A percentile compares a stretch with the other conserved stretches of the same genome.
phyloP scores from a whole-genome alignment of 1,140 invertebrate genomes.

The Sycophila sp. region DNA sequence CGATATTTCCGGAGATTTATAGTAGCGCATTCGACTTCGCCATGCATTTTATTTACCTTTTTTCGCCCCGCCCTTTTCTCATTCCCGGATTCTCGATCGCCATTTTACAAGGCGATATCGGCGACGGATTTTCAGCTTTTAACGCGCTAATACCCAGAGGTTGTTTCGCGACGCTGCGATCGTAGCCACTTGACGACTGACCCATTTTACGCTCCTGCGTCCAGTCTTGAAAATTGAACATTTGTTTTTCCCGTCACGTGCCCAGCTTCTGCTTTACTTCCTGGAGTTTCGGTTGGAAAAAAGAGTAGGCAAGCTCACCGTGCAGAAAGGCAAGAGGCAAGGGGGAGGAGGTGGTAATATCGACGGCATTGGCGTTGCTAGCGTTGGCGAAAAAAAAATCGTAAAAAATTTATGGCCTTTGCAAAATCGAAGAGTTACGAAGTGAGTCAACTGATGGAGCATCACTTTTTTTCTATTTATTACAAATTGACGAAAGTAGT shows the following conservation, averaged over 20 bases:
- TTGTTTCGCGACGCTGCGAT: background rate
- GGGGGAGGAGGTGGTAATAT: too few relatives aligned
- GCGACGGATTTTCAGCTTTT: background rate
- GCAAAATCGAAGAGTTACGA: too few relatives aligned
- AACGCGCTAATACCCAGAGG: constrained; percentile 2
- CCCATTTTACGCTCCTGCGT: background rate
- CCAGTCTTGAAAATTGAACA: background rate
- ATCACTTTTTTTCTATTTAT: too few relatives aligned
- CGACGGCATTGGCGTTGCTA: too few relatives aligned
- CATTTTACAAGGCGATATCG: background rate
- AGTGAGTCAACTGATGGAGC: too few relatives aligned
- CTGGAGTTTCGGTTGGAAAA: too few relatives aligned
- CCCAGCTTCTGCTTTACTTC: background rate
- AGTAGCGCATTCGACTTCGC: background rate
- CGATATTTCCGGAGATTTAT: constrained; percentile 1
- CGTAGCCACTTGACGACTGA: background rate
- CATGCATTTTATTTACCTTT: background rate
- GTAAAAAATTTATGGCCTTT: too few relatives aligned
- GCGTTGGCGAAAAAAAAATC: too few relatives aligned
- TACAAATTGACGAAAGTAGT: too few relatives aligned
- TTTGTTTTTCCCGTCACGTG: constrained; percentile 1
- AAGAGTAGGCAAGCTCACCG: too few relatives aligned
- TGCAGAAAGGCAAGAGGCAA: too few relatives aligned
- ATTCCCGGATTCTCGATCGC: background rate
- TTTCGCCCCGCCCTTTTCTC: background rate